Conservation (phyloP, 2,113 vertebrate genomes). For the Carollia perspicillata region DNA sequence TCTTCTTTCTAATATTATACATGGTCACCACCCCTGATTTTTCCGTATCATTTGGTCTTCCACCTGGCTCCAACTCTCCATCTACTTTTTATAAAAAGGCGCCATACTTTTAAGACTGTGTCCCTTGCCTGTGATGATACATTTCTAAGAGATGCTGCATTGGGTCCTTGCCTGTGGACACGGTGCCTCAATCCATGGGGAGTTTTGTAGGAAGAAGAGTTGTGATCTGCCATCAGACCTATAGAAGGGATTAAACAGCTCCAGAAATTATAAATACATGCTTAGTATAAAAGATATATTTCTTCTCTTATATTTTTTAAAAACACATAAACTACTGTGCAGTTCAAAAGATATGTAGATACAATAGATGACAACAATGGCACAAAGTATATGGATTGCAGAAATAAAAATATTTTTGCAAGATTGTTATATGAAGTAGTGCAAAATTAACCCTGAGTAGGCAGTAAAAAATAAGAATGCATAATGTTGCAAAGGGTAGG, state of each 20-base stretch:
- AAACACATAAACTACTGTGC: neutral
- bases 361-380: neutral
- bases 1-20: neutral
- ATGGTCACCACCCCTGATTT: neutral
- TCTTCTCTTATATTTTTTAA: neutral
- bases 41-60: neutral
- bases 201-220: neutral
- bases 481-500: too few species aligned
- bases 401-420: neutral
- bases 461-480: neutral
- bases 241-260: neutral
- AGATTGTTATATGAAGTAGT: neutral
- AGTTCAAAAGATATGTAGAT: neutral
- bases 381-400: neutral
- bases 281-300: neutral
- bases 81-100: neutral
- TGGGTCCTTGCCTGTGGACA: neutral
- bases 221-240: neutral
- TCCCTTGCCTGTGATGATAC: neutral
- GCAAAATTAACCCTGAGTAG: neutral
- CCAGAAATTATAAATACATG: neutral
- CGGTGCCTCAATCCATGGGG: neutral
- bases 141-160: neutral
- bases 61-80: neutral
- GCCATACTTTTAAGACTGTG: neutral